These are phyloP conservation scores for Aphelocoma coerulescens DNA, from an alignment of 2,113 vertebrate species.

Conservation along the genomic window DNA sequence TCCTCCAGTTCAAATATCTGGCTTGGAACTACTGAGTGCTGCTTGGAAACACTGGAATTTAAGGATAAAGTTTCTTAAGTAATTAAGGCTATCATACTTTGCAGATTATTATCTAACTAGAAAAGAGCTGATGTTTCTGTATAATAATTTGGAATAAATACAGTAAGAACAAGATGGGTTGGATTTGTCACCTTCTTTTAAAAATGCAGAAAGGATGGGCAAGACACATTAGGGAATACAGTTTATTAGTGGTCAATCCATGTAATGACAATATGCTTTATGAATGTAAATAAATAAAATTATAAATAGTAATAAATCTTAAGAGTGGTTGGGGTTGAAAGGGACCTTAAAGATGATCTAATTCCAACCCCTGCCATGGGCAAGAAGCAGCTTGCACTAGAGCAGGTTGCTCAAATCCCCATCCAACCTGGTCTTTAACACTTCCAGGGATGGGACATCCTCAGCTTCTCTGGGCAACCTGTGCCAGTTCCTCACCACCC, in stretches of 20 bases:
- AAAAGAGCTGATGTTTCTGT: background rate
- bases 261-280: background rate
- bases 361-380: background rate
- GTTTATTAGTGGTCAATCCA: background rate
- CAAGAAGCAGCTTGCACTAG: background rate
- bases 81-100: background rate
- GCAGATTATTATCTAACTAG: background rate
- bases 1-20: slow-evolving; percentile 95
- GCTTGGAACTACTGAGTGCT: slow-evolving; percentile 94
- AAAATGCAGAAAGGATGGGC: background rate
- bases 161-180: background rate
- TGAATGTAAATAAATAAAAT: background rate
- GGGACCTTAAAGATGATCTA: background rate
- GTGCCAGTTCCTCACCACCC: background rate
- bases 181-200: background rate
- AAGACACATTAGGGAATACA: background rate
- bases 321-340: background rate
- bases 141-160: background rate
- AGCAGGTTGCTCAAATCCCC: background rate
- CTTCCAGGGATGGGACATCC: background rate
- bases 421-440: background rate
- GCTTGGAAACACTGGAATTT: slow-evolving; percentile 86
- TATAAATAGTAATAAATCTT: background rate
- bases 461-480: background rate
- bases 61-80: background rate